phyloP scores from a whole-genome alignment of 1,140 invertebrate species.

The Drosophila azteca region DNA sequence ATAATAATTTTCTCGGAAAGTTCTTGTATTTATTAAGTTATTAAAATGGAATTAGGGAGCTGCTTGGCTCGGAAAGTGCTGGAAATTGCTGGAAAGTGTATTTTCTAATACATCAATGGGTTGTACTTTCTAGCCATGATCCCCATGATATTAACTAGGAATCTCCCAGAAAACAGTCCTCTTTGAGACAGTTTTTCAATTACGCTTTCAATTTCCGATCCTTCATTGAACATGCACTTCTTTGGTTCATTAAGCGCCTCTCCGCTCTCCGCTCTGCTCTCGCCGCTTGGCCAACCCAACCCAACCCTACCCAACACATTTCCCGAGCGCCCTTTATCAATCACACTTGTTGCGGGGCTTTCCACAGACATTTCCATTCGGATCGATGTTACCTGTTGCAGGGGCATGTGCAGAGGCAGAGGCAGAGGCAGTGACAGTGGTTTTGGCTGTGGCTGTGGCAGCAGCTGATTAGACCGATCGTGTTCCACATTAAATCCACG shows the following conservation, averaged over 20 bases:
- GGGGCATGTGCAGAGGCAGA: not conserved
- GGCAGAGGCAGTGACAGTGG: slow-evolving; percentile 19
- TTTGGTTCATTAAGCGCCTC: slow-evolving; percentile 6
- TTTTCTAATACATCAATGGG: not conserved
- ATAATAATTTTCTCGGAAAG: slow-evolving; percentile 65
- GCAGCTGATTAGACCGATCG: slow-evolving; percentile 39
- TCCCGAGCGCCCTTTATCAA: slow-evolving; percentile 53
- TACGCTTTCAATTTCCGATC: no score
- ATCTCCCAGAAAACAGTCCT: no score
- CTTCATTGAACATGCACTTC: no score
- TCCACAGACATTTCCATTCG: slow-evolving; percentile 58
- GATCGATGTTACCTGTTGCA: slow-evolving; percentile 46
- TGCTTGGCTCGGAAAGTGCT: slow-evolving; percentile 36
- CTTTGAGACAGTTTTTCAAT: no score
- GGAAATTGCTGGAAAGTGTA: slow-evolving; percentile 29
- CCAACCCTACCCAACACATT: not conserved
- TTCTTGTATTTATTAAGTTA: slow-evolving; percentile 76
- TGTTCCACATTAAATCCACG: slow-evolving; percentile 78
- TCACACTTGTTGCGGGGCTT: slow-evolving; percentile 67
- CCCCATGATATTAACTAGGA: no score
- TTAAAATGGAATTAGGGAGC: slow-evolving; percentile 68
- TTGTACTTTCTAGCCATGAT: slow-evolving; percentile 14
- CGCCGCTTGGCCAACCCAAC: not conserved
- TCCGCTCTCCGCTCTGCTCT: not conserved
- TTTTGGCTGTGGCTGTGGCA: slow-evolving; percentile 17